phyloP scores from a whole-genome alignment of 2,797 vertebrate genomes.

The Sebastes hubbsi region DNA sequence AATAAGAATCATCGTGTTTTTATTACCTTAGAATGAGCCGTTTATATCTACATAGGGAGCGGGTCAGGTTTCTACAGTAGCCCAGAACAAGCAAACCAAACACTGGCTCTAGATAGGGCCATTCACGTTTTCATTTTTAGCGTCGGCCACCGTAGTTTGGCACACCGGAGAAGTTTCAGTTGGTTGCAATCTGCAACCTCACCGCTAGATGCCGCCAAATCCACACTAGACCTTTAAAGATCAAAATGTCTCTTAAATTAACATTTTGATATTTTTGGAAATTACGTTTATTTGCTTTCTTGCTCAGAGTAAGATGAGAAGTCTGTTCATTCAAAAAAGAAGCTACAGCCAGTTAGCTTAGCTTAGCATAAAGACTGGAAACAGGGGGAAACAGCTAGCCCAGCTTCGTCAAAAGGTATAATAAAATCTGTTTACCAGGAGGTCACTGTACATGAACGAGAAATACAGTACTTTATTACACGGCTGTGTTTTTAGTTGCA shows the following conservation, averaged over 20 bases:
- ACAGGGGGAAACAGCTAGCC: background rate
- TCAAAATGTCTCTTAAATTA: background rate
- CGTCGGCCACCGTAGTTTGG: fast-evolving
- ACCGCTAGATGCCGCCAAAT: background rate
- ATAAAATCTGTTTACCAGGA: background rate
- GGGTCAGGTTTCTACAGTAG: background rate
- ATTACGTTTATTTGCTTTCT: background rate
- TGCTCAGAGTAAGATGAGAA: background rate
- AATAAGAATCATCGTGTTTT: background rate
- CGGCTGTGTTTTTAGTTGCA: background rate
- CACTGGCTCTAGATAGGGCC: background rate
- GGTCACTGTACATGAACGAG: background rate
- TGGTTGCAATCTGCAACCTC: background rate
- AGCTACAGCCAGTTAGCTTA: background rate
- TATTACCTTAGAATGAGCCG: background rate
- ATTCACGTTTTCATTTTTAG: background rate
- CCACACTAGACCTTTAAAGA: background rate
- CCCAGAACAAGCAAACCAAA: background rate
- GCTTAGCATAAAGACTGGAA: background rate
- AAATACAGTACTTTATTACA: background rate
- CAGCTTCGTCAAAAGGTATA: background rate
- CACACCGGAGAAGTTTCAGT: background rate
- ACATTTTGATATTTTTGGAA: background rate
- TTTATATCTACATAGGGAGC: background rate
- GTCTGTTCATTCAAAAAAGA: background rate